A percentile compares a stretch with the other conserved stretches of the same genome.
These are phyloP conservation scores for Caenorhabditis doughertyi DNA, from an alignment of 2,888 invertebrate species.

Conservation along the genomic window DNA sequence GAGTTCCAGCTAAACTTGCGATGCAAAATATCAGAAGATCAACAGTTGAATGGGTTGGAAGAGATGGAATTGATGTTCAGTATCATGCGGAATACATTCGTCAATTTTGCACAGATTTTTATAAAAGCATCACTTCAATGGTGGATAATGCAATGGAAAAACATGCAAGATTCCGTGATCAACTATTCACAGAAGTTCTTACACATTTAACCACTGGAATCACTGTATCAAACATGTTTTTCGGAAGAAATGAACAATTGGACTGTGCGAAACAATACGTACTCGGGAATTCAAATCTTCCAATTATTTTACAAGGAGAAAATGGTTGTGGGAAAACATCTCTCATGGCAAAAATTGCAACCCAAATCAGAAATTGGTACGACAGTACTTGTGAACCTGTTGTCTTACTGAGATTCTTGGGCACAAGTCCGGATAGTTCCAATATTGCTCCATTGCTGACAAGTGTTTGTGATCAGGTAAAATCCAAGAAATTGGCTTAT, in stretches of 20 bases:
- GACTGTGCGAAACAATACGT: constrained; percentile 90
- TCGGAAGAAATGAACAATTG: constrained; percentile 92
- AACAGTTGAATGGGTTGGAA: constrained; percentile 96
- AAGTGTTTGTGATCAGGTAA: constrained; percentile 92
- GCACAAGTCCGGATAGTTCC: constrained; percentile 96
- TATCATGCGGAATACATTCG: constrained; percentile 87
- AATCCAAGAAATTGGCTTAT: neutral
- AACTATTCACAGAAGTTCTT: constrained; percentile 69
- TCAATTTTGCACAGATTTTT: constrained; percentile 79
- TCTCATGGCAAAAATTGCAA: constrained; percentile 93
- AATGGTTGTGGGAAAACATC: constrained; percentile 99
- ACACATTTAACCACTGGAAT: constrained; percentile 67
- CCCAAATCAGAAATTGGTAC: constrained; percentile 72
- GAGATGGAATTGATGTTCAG: constrained; percentile 93
- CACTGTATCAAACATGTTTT: constrained; percentile 86
- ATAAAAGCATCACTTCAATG: constrained; percentile 76
- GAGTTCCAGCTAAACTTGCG: constrained; percentile 92
- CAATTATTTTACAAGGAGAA: constrained; percentile 88
- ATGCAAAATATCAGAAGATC: constrained; percentile 93
- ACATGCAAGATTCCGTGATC: constrained; percentile 76
- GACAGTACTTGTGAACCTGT: constrained; percentile 87
- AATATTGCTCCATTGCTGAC: constrained; percentile 94
- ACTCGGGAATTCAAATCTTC: constrained; percentile 90
- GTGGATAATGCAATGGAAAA: constrained; percentile 79
- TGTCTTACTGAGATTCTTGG: constrained; percentile 93